A percentile compares a stretch with the other conserved stretches of the same genome.
These are phyloP conservation scores for Drosophila niveifrons DNA, from an alignment of 2,888 invertebrate genomes.

Conservation along the genomic window DNA sequence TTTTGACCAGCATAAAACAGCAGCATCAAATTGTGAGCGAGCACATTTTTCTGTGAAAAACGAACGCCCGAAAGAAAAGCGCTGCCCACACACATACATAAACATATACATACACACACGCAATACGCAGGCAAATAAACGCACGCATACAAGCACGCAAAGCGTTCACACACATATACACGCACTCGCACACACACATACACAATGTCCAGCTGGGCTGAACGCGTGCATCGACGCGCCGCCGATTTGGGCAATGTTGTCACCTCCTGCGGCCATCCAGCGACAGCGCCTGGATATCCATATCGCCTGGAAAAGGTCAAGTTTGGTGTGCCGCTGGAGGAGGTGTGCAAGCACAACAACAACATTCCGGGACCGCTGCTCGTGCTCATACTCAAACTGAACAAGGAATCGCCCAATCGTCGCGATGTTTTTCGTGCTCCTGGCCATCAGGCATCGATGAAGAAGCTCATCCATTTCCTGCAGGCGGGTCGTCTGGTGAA, in stretches of 20 bases:
- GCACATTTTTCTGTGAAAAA: slow-evolving; percentile 75
- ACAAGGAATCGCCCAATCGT: slow-evolving; percentile 96
- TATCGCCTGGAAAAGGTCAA: slow-evolving; percentile 96
- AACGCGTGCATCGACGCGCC: slow-evolving; percentile 96
- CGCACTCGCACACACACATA: slow-evolving; percentile 23
- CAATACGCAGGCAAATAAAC: slow-evolving; percentile 45
- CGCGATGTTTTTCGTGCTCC: slow-evolving; percentile 98
- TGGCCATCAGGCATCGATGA: slow-evolving; percentile 97
- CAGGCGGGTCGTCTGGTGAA: slow-evolving; percentile 95
- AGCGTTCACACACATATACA: slow-evolving; percentile 26
- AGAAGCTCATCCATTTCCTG: slow-evolving; percentile 95
- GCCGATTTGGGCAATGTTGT: slow-evolving; percentile 96
- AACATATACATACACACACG: slow-evolving; percentile 15
- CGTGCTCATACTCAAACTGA: slow-evolving; percentile 95
- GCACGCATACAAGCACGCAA: slow-evolving; percentile 35
- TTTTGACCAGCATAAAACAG: slow-evolving; percentile 68
- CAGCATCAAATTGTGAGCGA: slow-evolving; percentile 71
- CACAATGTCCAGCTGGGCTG: slow-evolving; percentile 94
- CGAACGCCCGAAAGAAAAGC: slow-evolving; percentile 66
- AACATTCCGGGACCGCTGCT: slow-evolving; percentile 97
- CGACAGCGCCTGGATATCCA: slow-evolving; percentile 90
- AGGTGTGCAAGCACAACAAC: slow-evolving; percentile 97
- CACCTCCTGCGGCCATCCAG: slow-evolving; percentile 95
- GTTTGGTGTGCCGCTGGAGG: slow-evolving; percentile 95
- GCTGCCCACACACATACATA: slow-evolving; percentile 50